Percentiles rank a stretch among this genome's conserved stretches.
Evolutionary conservation across 2,888 invertebrate genomes (phyloP).

Genomic region (Seira ritae): DNA sequence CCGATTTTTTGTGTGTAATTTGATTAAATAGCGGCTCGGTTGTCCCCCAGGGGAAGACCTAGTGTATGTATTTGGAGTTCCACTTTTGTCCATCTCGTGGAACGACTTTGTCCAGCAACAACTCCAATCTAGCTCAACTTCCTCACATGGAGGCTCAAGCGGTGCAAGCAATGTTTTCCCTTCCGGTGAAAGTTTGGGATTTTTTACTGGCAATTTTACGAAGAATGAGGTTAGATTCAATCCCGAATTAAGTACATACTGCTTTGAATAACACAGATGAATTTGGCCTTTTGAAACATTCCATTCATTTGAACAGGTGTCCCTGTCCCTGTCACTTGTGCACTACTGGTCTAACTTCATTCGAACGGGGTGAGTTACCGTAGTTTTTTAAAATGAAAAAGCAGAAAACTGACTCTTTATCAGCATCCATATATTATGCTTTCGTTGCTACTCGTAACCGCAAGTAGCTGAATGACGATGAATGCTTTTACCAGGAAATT

Average conservation of each 20-base stretch:
- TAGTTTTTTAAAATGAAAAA: not conserved
- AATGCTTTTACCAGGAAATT: not conserved
- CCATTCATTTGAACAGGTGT: too few relatives aligned
- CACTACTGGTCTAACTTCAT: conserved; percentile 95
- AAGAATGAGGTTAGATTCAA: conserved; percentile 88
- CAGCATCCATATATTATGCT: not conserved
- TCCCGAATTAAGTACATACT: too few relatives aligned
- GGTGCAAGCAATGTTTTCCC: not conserved
- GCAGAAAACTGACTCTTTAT: too few relatives aligned
- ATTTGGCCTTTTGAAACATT: too few relatives aligned
- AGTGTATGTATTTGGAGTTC: conserved; percentile 93
- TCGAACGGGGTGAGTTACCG: conserved; percentile 87
- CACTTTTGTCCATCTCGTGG: conserved; percentile 78
- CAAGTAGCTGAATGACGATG: not conserved
- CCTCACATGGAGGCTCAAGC: not conserved
- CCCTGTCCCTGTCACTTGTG: conserved; percentile 93
- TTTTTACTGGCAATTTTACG: conserved; percentile 92
- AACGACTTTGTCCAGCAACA: conserved; percentile 33
- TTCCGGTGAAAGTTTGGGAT: conserved; percentile 78
- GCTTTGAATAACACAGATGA: too few relatives aligned
- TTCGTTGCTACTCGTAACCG: not conserved
- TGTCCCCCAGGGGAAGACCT: conserved; percentile 95
- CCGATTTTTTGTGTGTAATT: not conserved
- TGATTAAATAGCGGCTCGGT: conserved; percentile 84
- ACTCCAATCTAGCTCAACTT: not conserved